Conservation (phyloP, 1,140 invertebrate species). For the Meloidogyne exigua region DNA sequence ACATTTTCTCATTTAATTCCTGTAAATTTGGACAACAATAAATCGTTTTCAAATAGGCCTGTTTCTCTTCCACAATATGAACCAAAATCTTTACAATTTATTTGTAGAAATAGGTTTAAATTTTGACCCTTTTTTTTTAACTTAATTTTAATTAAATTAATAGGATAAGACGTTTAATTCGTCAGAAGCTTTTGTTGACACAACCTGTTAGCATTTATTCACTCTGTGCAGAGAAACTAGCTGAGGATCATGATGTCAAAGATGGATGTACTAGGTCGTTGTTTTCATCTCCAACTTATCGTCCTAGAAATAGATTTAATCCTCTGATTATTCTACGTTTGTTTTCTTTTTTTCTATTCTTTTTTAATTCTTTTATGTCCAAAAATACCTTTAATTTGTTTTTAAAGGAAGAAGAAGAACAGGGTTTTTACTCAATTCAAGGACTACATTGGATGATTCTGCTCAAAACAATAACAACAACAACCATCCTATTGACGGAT, state of each 20-base stretch:
- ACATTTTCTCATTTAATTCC: constrained; percentile 40
- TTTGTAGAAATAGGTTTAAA: constrained; percentile 28
- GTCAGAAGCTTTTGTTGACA: background rate
- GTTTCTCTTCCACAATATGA: constrained; percentile 7
- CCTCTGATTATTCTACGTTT: too few species aligned
- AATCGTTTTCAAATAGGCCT: constrained; percentile 15
- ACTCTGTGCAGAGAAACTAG: background rate
- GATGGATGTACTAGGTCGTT: background rate
- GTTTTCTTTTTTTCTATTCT: too few species aligned
- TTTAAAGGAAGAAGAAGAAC: background rate
- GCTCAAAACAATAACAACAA: background rate
- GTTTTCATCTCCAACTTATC: too few species aligned
- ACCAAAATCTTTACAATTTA: background rate
- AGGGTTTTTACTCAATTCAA: background rate
- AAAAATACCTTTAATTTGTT: background rate
- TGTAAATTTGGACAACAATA: constrained; percentile 28
- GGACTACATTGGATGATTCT: background rate
- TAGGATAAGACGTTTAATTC: background rate
- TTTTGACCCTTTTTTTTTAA: background rate
- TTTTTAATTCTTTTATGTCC: background rate
- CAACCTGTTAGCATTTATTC: background rate
- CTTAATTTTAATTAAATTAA: background rate
- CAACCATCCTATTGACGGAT: background rate
- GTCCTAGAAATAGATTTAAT: too few species aligned
- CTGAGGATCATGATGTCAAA: background rate